Evolutionary conservation across 2,888 invertebrate species (phyloP).

Genomic region (Eristalis pertinax): DNA sequence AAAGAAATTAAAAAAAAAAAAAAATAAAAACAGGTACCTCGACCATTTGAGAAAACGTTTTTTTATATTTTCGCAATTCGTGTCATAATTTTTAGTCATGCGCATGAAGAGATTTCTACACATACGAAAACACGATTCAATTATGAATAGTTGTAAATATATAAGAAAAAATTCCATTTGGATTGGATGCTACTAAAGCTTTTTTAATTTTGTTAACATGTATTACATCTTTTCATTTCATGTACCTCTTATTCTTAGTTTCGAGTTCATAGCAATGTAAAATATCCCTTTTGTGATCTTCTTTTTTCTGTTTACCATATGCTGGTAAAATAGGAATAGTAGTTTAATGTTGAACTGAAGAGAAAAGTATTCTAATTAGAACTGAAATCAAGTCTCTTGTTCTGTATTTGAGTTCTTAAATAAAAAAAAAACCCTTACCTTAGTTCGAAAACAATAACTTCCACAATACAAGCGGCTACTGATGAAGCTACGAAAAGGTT

Average conservation of each 20-base stretch:
- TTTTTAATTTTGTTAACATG: conserved; percentile 26
- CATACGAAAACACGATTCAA: neutral
- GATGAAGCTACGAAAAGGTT: too few relatives aligned
- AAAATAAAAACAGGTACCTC: conserved; percentile 73
- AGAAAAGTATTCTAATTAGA: too few relatives aligned
- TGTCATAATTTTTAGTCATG: neutral
- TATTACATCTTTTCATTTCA: neutral
- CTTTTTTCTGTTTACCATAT: too few relatives aligned
- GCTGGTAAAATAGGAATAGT: too few relatives aligned
- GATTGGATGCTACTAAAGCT: neutral
- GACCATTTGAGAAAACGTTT: conserved; percentile 65
- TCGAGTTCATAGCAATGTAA: too few relatives aligned
- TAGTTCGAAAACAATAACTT: too few relatives aligned
- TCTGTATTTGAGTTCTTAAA: too few relatives aligned
- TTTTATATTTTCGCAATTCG: neutral
- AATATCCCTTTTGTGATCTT: too few relatives aligned
- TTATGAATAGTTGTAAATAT: neutral
- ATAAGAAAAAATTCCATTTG: neutral
- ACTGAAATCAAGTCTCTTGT: too few relatives aligned
- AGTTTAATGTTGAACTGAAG: too few relatives aligned
- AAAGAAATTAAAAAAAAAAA: conserved; percentile 17
- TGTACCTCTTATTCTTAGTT: conserved; percentile 4
- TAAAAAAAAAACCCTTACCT: too few relatives aligned
- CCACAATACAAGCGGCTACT: too few relatives aligned
- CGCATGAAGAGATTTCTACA: neutral